These are phyloP conservation scores for Dicerorhinus sumatrensis DNA, from an alignment of 2,113 vertebrate genomes.

Conservation along the genomic window DNA sequence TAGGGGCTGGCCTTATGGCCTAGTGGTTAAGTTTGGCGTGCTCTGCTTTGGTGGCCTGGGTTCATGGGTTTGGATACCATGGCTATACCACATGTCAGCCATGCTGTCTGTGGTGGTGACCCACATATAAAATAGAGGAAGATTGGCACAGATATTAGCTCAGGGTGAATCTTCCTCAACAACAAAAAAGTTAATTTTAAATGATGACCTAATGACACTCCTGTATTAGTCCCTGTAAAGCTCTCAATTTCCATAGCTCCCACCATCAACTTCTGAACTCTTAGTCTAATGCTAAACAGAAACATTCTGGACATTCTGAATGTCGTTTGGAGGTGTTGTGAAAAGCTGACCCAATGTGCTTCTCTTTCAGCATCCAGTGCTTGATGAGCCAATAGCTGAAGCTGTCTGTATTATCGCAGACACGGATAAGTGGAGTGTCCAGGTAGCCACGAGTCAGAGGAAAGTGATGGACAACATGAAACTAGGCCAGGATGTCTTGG, in stretches of 20 bases:
- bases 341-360: not conserved
- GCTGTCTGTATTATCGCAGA: constrained; percentile 94
- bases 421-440: constrained; percentile 92
- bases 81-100: too few relatives aligned
- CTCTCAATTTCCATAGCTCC: not conserved
- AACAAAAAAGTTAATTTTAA: not conserved
- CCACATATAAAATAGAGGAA: too few relatives aligned
- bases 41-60: too few relatives aligned
- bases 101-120: too few relatives aligned
- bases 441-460: constrained; percentile 93
- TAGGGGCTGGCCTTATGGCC: too few relatives aligned
- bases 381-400: constrained; percentile 93
- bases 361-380: constrained; percentile 90
- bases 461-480: constrained; percentile 87
- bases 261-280: not conserved
- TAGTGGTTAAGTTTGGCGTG: too few relatives aligned
- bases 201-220: not conserved
- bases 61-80: too few relatives aligned
- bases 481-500: constrained; percentile 92
- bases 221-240: not conserved
- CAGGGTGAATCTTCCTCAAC: too few relatives aligned
- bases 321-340: not conserved
- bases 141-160: too few relatives aligned
- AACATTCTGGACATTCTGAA: not conserved
- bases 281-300: not conserved